Evolutionary conservation across 2,888 invertebrate species (phyloP).

Genomic region (Scaptodrosophila latifasciaeformis): DNA sequence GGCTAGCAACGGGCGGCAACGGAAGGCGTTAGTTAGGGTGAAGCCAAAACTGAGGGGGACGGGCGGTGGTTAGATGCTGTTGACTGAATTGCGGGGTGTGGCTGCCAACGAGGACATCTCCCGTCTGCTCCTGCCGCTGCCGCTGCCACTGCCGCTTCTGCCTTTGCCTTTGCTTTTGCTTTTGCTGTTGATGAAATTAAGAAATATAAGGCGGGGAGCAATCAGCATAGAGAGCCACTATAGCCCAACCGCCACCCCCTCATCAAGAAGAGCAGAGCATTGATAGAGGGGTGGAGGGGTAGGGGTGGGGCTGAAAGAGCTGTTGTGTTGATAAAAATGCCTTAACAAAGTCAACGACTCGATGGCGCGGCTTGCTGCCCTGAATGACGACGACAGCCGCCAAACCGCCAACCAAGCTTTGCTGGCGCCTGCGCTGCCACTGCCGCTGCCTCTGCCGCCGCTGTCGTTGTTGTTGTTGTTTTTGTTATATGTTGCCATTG

Average conservation of each 20-base stretch:
- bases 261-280: no score
- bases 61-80: no score
- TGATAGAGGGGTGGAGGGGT: no score
- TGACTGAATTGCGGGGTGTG: no score
- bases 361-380: not conserved
- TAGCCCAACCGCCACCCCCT: no score
- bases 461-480: conserved; percentile 8
- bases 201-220: no score
- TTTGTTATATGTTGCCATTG: no score
- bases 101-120: conserved; percentile 10
- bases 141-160: conserved; percentile 25
- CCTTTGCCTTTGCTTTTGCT: conserved; percentile 24
- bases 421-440: not conserved
- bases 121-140: conserved; percentile 22
- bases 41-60: conserved; percentile 11
- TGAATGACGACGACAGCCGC: not conserved
- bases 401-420: no score
- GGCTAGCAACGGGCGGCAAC: conserved; percentile 43
- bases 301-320: no score
- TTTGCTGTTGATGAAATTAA: conserved; percentile 16
- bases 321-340: not conserved
- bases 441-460: conserved; percentile 28
- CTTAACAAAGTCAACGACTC: not conserved
- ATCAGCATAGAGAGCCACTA: no score
- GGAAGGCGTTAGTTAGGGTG: conserved; percentile 40